Conservation (phyloP, 2,888 invertebrate genomes). For the Hemistola chrysoprasaria region DNA sequence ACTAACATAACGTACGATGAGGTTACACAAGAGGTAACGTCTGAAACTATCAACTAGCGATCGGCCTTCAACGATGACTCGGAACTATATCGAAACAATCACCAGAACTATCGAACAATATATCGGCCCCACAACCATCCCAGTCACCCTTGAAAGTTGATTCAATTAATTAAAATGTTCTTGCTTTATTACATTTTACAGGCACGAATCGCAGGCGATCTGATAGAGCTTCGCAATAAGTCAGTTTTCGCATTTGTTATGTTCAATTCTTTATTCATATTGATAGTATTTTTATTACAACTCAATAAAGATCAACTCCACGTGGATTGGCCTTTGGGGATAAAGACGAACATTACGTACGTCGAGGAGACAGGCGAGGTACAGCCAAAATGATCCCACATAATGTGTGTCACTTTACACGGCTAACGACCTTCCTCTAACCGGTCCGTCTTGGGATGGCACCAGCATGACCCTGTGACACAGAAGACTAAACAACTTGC, state of each 20-base stretch:
- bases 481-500: constrained; percentile 64
- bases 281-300: constrained; percentile 99
- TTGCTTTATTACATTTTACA: constrained; percentile 83
- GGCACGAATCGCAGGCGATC: constrained; percentile 94
- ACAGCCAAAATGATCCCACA: constrained; percentile 74
- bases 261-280: constrained; percentile 99
- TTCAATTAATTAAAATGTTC: constrained; percentile 54
- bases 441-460: constrained; percentile 77
- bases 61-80: constrained; percentile 78
- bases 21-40: constrained; percentile 94
- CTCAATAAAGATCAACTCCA: constrained; percentile 99
- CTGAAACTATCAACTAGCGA: constrained; percentile 65
- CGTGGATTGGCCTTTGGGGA: constrained; percentile 98
- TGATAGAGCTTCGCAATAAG: constrained; percentile 97
- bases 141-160: constrained; percentile 82
- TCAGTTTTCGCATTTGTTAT: constrained; percentile 99
- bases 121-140: constrained; percentile 35
- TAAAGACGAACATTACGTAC: constrained; percentile 97
- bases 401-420: constrained; percentile 75
- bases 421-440: constrained; percentile 81
- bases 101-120: too few relatives aligned
- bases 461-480: constrained; percentile 74
- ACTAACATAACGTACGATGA: constrained; percentile 96
- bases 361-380: constrained; percentile 97
- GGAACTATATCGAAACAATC: constrained; percentile 36